A percentile compares a stretch with the other conserved stretches of the same genome.
Conservation (phyloP, 2,113 vertebrate species). For the Nycticryphes semicollaris region DNA sequence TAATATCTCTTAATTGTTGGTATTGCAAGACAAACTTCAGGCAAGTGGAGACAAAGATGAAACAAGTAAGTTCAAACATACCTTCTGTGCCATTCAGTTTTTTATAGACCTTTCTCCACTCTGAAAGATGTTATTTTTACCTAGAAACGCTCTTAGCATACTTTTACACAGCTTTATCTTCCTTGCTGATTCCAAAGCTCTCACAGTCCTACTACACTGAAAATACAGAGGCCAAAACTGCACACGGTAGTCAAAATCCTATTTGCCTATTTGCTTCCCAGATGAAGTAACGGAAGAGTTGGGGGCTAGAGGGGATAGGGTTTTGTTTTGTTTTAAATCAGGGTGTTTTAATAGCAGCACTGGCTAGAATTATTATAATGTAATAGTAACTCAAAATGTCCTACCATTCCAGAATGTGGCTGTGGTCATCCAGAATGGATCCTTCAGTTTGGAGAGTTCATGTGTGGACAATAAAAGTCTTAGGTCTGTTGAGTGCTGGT, state of each 20-base stretch:
- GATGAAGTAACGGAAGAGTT: not conserved
- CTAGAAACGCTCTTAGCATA: not conserved
- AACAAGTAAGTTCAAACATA: not conserved
- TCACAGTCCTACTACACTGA: not conserved
- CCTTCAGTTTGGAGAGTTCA: not conserved
- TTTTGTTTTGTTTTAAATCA: not conserved
- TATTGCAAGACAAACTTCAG: not conserved
- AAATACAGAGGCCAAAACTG: not conserved
- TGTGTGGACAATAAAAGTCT: rapidly evolving
- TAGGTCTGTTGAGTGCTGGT: not conserved
- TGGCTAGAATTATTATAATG: not conserved
- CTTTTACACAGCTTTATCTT: not conserved
- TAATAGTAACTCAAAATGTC: not conserved
- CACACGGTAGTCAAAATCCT: not conserved
- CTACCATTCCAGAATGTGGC: not conserved
- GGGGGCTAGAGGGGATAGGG: not conserved
- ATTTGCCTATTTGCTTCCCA: not conserved
- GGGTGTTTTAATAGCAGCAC: not conserved
- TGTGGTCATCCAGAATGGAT: not conserved
- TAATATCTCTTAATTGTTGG: not conserved
- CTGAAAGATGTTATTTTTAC: not conserved
- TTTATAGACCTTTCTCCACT: not conserved
- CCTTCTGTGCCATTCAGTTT: not conserved
- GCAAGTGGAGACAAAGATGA: not conserved
- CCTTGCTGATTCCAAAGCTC: not conserved